phyloP scores from a whole-genome alignment of 2,113 vertebrate species.

The Passer montanus region DNA sequence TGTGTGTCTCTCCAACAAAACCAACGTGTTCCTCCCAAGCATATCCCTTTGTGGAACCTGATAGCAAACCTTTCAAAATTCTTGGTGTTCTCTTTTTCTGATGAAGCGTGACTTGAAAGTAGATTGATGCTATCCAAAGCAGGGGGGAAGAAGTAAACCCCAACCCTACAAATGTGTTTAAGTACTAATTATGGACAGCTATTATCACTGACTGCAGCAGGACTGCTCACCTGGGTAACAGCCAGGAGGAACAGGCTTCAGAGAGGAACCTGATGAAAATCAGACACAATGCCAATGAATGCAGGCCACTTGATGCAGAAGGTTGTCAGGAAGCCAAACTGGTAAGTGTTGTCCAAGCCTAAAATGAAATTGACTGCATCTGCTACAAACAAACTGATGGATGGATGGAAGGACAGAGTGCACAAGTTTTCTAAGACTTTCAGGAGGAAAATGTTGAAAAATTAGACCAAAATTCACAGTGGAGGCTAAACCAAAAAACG shows the following conservation, averaged over 20 bases:
- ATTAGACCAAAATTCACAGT: not conserved
- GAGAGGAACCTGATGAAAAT: constrained; percentile 38
- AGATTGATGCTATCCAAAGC: not conserved
- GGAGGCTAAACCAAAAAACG: not conserved
- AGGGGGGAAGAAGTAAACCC: not conserved
- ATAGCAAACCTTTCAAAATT: constrained; percentile 43
- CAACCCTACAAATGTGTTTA: not conserved
- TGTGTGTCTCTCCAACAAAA: constrained; percentile 9
- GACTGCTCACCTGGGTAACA: constrained; percentile 39
- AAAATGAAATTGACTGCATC: not conserved
- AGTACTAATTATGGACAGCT: constrained; percentile 24
- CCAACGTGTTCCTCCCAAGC: not conserved
- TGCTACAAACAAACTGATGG: not conserved
- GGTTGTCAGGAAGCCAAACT: constrained; percentile 47
- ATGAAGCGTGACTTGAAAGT: constrained; percentile 1
- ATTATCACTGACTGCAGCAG: not conserved
- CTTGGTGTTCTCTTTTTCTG: not conserved
- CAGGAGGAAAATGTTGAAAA: not conserved
- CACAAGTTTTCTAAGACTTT: not conserved
- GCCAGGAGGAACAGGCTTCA: not conserved
- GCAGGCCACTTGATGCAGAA: constrained; percentile 8
- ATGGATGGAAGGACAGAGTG: not conserved
- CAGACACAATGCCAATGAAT: not conserved
- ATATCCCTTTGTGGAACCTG: constrained; percentile 17
- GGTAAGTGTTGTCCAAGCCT: not conserved